Conservation (phyloP, 53 echinoderm and acorn worm species). For the Zoroaster sp. region DNA sequence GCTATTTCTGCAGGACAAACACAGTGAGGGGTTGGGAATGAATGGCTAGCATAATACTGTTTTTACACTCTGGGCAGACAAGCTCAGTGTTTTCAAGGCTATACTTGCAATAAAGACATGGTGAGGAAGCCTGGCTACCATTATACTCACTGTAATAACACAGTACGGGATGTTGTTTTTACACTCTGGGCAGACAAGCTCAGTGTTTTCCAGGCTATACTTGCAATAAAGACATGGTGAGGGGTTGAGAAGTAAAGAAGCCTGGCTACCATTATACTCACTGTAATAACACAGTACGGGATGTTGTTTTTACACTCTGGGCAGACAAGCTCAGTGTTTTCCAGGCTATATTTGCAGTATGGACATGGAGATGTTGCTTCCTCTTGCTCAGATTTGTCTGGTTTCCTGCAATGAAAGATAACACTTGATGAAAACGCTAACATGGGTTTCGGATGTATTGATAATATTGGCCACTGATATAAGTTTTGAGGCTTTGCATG, state of each 20-base stretch:
- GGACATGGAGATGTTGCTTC: slow-evolving; percentile 86
- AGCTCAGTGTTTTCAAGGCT: slow-evolving; percentile 85
- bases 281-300: slow-evolving; percentile 79
- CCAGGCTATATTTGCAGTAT: slow-evolving; percentile 84
- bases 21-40: slow-evolving; percentile 97
- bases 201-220: slow-evolving; percentile 77
- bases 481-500: too few species aligned
- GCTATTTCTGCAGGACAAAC: slow-evolving; percentile 65
- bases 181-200: slow-evolving; percentile 89
- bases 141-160: slow-evolving; percentile 35
- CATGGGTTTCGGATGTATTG: too few species aligned
- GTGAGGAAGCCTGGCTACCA: neutral
- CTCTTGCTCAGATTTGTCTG: slow-evolving; percentile 96
- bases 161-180: slow-evolving; percentile 98
- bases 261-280: neutral
- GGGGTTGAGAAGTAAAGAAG: too few species aligned
- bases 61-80: slow-evolving; percentile 92
- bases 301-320: slow-evolving; percentile 95
- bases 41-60: slow-evolving; percentile 58
- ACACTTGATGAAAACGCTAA: too few species aligned
- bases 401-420: too few species aligned
- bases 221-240: too few species aligned
- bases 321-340: slow-evolving; percentile 85
- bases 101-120: too few species aligned
- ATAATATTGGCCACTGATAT: too few species aligned